phyloP scores from a whole-genome alignment of 1,140 invertebrate species.

The Rhysida immarginata region DNA sequence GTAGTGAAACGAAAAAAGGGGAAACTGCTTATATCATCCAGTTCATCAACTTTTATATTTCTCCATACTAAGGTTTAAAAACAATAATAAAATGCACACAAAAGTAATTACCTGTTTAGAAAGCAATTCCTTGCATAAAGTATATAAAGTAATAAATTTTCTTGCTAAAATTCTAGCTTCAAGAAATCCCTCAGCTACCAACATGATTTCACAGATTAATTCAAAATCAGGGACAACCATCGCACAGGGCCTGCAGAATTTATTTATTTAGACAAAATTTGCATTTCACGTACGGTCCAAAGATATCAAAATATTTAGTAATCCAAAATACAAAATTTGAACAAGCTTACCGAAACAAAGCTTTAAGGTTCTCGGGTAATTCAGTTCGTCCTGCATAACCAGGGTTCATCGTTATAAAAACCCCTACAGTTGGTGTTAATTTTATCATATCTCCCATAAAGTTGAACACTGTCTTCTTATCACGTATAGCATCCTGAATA shows the following conservation, averaged over 20 bases:
- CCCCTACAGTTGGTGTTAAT: conserved; percentile 67
- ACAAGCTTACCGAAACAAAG: conserved; percentile 51
- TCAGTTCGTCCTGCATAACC: conserved; percentile 90
- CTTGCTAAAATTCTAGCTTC: conserved; percentile 79
- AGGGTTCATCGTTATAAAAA: conserved; percentile 97
- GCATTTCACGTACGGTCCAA: too few species aligned
- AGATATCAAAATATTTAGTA: neutral
- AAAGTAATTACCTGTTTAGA: conserved; percentile 65
- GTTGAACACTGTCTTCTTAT: conserved; percentile 73
- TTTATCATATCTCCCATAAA: conserved; percentile 86
- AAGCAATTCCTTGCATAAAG: conserved; percentile 80
- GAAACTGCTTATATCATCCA: too few species aligned
- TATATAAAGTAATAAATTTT: conserved; percentile 93
- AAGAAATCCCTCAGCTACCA: conserved; percentile 93
- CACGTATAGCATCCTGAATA: conserved; percentile 79
- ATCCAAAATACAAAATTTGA: conserved; percentile 12
- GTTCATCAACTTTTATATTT: too few species aligned
- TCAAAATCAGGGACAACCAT: conserved; percentile 98
- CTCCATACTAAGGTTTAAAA: too few species aligned
- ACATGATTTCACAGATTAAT: conserved; percentile 95
- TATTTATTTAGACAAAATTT: neutral
- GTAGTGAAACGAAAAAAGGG: too few species aligned
- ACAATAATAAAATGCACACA: too few species aligned
- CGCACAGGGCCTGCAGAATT: conserved; percentile 51
- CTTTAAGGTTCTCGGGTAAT: conserved; percentile 72